Conservation (phyloP, 2,797 vertebrate genomes). For the Cryptoprocta ferox region DNA sequence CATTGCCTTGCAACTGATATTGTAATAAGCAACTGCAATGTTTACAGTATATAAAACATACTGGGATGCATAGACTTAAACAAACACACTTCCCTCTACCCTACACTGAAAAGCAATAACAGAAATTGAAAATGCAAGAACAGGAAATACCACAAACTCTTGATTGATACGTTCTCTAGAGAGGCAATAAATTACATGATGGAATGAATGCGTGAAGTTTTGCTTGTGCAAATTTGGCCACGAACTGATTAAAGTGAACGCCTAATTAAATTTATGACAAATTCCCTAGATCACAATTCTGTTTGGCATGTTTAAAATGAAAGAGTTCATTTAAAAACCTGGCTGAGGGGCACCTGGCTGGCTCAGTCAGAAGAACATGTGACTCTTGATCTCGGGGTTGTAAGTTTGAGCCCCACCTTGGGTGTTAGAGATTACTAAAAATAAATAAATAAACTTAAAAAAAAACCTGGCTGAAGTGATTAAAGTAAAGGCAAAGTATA, state of each 20-base stretch:
- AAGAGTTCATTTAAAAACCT: constrained; percentile 32
- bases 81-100: constrained; percentile 18
- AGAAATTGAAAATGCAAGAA: constrained; percentile 43
- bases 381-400: too few species aligned
- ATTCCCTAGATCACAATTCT: constrained; percentile 36
- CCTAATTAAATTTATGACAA: constrained; percentile 44
- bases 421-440: neutral
- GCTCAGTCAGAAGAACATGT: neutral
- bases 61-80: neutral
- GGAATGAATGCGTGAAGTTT: constrained; percentile 32
- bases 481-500: constrained; percentile 50
- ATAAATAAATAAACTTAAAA: neutral
- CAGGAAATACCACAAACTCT: constrained; percentile 44
- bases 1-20: neutral
- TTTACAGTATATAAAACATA: constrained; percentile 36
- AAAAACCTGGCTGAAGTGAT: neutral
- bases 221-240: constrained; percentile 36
- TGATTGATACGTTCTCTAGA: neutral
- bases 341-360: neutral
- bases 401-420: neutral
- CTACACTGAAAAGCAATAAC: neutral
- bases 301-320: constrained; percentile 53
- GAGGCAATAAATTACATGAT: constrained; percentile 27
- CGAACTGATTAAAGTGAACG: constrained; percentile 45
- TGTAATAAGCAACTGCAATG: neutral